Percentiles rank a stretch among this genome's conserved stretches.
Conservation (phyloP, 2,888 invertebrate genomes). For the Nomada lathburiana region DNA sequence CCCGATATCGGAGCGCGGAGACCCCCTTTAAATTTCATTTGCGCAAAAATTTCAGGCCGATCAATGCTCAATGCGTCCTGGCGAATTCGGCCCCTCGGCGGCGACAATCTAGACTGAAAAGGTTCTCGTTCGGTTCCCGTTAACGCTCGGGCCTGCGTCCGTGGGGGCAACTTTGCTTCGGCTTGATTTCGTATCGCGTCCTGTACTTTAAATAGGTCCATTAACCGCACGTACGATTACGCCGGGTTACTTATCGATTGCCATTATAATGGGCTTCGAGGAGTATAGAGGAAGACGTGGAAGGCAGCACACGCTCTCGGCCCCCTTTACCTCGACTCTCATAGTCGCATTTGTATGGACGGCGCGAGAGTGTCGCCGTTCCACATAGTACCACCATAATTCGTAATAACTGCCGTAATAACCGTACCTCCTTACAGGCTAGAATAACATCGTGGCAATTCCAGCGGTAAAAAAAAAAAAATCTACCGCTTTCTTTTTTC, state of each 20-base stretch:
- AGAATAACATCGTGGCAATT: constrained; percentile 76
- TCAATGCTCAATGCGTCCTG: not conserved
- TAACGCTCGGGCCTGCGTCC: constrained; percentile 10
- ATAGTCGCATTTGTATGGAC: constrained; percentile 49
- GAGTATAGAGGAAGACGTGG: constrained; percentile 38
- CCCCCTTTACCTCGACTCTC: not conserved
- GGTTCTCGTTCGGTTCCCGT: constrained; percentile 19
- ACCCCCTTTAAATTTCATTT: not conserved
- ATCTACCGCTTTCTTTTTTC: constrained; percentile 23
- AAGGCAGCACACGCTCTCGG: constrained; percentile 14
- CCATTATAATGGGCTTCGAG: constrained; percentile 73
- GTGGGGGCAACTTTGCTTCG: constrained; percentile 13
- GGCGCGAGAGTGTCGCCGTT: constrained; percentile 61
- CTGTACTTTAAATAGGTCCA: constrained; percentile 75
- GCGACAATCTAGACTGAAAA: constrained; percentile 2
- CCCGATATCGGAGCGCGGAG: not conserved
- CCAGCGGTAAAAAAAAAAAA: constrained; percentile 62
- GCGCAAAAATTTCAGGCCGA: not conserved
- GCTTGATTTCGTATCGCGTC: constrained; percentile 32
- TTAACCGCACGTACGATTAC: constrained; percentile 76
- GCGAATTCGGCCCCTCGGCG: not conserved
- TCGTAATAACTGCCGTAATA: constrained; percentile 80
- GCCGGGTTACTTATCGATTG: constrained; percentile 80
- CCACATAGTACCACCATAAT: constrained; percentile 74
- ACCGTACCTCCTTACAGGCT: constrained; percentile 75